These are phyloP conservation scores for Mormyrus hasselquistii DNA, from an alignment of 2,797 vertebrate species.

Conservation along the genomic window DNA sequence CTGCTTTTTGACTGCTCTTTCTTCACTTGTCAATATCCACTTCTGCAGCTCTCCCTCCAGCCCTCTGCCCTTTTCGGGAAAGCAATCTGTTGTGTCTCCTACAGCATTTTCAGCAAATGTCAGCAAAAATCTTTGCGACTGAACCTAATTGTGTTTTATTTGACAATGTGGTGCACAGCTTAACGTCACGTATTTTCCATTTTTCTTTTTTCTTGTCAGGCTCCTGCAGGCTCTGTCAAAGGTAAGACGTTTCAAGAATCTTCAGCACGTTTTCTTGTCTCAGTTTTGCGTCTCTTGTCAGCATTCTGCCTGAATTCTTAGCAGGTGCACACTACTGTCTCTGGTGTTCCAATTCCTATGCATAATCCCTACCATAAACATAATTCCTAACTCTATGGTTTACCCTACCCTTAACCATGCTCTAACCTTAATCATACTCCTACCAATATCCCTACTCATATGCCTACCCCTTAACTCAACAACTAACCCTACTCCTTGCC, in stretches of 20 bases:
- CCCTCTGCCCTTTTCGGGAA: conserved; percentile 12
- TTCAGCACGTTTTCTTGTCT: not conserved
- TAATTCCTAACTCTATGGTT: not conserved
- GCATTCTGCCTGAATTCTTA: not conserved
- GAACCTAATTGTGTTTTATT: conserved; percentile 8
- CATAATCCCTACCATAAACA: not conserved
- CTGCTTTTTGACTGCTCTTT: conserved; percentile 30
- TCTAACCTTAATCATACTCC: not conserved
- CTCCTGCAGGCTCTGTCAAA: conserved; percentile 51
- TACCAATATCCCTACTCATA: not conserved
- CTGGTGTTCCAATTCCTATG: not conserved
- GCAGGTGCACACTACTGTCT: not conserved
- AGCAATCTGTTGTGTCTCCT: conserved; percentile 21
- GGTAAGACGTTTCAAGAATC: conserved; percentile 49
- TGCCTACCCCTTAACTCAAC: not conserved
- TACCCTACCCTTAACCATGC: not conserved
- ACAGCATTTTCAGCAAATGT: not conserved
- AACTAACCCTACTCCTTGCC: not conserved
- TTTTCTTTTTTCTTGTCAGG: conserved; percentile 55
- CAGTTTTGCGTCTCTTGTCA: not conserved
- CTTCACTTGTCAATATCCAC: conserved; percentile 28
- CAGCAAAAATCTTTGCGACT: not conserved
- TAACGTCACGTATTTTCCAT: conserved; percentile 9
- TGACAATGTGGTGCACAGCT: not conserved
- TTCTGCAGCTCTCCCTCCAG: conserved; percentile 16